Percentiles rank a stretch among this genome's conserved stretches.
These are phyloP conservation scores for Eupithecia tripunctaria DNA, from an alignment of 2,888 invertebrate species.

Conservation along the genomic window DNA sequence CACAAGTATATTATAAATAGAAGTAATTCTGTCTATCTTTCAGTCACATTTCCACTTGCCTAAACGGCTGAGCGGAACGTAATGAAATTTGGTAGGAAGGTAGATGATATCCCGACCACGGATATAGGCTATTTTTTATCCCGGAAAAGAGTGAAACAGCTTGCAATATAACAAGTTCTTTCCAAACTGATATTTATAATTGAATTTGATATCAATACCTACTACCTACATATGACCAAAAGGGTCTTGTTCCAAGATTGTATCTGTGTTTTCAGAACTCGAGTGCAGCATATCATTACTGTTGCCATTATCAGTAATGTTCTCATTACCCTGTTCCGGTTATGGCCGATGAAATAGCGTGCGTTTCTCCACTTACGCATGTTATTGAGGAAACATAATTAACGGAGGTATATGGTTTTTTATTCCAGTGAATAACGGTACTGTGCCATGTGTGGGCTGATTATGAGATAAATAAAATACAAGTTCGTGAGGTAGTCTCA, in stretches of 20 bases:
- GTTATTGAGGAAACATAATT: conserved; percentile 25
- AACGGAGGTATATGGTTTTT: conserved; percentile 22
- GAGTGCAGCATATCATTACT: conserved; percentile 27
- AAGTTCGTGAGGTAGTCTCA: not conserved
- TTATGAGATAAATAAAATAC: not conserved
- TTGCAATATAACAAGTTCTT: not conserved
- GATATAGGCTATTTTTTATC: no score
- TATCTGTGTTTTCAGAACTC: conserved; percentile 1
- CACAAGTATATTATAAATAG: not conserved
- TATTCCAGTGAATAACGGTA: conserved; percentile 17
- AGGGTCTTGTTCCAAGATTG: not conserved
- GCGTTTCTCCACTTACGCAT: conserved; percentile 32
- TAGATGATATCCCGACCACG: no score
- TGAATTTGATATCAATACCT: not conserved
- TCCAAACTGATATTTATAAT: not conserved
- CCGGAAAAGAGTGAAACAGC: no score
- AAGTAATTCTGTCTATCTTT: not conserved
- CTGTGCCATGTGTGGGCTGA: not conserved
- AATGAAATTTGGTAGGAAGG: no score
- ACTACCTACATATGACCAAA: not conserved
- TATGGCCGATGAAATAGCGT: conserved; percentile 29
- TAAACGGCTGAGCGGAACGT: not conserved
- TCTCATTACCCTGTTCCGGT: conserved; percentile 35
- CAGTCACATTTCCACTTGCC: not conserved
- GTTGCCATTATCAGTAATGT: conserved; percentile 32